Conservation (phyloP, 2,888 invertebrate genomes). For the Schizotus pectinicornis region DNA sequence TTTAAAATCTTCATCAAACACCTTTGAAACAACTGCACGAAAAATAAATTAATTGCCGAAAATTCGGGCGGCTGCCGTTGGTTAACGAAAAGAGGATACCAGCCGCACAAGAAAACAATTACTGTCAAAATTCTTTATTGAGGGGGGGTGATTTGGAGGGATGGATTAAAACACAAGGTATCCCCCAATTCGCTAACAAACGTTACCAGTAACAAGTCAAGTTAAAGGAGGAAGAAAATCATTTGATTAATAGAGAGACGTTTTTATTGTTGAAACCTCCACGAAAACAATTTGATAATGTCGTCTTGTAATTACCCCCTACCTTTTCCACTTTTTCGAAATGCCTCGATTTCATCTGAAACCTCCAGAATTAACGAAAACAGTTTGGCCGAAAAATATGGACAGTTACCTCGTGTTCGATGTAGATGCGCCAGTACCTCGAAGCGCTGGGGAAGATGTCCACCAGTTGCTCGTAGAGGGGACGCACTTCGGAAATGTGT, state of each 20-base stretch:
- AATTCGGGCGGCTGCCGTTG: slow-evolving; percentile 36
- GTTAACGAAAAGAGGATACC: slow-evolving; percentile 45
- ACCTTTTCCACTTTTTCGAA: slow-evolving; percentile 99
- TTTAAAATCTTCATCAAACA: slow-evolving; percentile 98
- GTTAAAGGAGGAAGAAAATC: not conserved
- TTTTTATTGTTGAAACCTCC: not conserved
- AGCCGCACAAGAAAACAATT: slow-evolving; percentile 39
- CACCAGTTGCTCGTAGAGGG: slow-evolving; percentile 94
- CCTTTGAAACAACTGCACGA: slow-evolving; percentile 90
- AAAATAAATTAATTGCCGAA: slow-evolving; percentile 40
- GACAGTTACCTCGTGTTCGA: slow-evolving; percentile 88
- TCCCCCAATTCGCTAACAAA: slow-evolving; percentile 46
- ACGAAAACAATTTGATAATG: slow-evolving; percentile 3
- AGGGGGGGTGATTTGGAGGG: slow-evolving; percentile 8
- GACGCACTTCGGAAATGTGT: slow-evolving; percentile 86
- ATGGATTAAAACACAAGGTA: slow-evolving; percentile 39
- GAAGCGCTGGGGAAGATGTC: slow-evolving; percentile 95
- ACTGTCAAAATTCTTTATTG: slow-evolving; percentile 31
- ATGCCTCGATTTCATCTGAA: slow-evolving; percentile 94
- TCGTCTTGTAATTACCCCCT: slow-evolving; percentile 44
- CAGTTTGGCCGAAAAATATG: slow-evolving; percentile 3
- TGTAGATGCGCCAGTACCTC: slow-evolving; percentile 98
- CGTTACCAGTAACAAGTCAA: slow-evolving; percentile 30
- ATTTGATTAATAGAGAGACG: not conserved
- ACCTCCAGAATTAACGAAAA: slow-evolving; percentile 14